Conservation (phyloP, 2,888 invertebrate species). For the Cerceris ruficornis region DNA sequence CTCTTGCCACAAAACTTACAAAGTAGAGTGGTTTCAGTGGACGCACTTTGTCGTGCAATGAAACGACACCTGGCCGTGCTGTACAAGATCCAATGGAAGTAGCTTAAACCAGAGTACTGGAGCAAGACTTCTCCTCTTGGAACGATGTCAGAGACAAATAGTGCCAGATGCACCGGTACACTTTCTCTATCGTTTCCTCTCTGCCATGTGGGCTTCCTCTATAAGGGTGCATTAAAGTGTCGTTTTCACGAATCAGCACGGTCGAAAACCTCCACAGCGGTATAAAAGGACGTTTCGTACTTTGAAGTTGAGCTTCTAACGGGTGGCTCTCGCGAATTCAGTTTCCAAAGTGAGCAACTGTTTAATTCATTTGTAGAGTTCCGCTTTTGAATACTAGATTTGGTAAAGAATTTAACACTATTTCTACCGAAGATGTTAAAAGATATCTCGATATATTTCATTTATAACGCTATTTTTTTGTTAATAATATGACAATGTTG, state of each 20-base stretch:
- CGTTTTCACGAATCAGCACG: slow-evolving; percentile 34
- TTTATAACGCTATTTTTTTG: too few species aligned
- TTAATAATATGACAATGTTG: too few species aligned
- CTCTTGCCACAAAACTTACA: slow-evolving; percentile 22
- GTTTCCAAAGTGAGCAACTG: too few species aligned
- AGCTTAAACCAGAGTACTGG: slow-evolving; percentile 54
- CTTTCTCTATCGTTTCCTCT: slow-evolving; percentile 31
- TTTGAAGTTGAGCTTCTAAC: neutral
- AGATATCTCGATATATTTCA: too few species aligned
- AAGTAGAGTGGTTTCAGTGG: slow-evolving; percentile 26
- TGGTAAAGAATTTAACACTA: too few species aligned
- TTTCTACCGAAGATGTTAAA: too few species aligned
- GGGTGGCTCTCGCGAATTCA: neutral
- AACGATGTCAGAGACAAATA: slow-evolving; percentile 64
- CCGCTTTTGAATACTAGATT: too few species aligned
- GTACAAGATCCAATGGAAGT: slow-evolving; percentile 36
- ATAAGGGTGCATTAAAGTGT: slow-evolving; percentile 40
- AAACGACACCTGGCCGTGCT: slow-evolving; percentile 42
- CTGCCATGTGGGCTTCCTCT: slow-evolving; percentile 8
- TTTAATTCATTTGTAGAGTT: too few species aligned
- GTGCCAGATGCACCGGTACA: slow-evolving; percentile 39
- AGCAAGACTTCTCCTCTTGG: slow-evolving; percentile 57
- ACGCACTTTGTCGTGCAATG: slow-evolving; percentile 41
- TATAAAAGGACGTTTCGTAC: neutral
- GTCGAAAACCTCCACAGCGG: neutral